These are phyloP conservation scores for Melanostoma mellinum DNA, from an alignment of 2,888 invertebrate species.

Conservation along the genomic window DNA sequence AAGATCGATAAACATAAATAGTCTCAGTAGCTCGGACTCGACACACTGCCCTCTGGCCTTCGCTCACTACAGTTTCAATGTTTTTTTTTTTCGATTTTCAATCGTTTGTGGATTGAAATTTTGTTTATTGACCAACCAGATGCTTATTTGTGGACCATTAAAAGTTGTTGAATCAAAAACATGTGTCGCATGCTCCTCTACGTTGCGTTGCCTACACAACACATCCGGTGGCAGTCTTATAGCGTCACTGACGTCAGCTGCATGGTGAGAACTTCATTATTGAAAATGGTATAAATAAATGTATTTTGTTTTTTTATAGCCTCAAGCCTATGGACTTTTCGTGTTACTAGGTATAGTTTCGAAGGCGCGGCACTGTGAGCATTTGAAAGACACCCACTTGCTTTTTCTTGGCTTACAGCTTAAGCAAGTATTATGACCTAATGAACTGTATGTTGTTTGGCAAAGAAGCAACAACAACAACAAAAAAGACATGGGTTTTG, in stretches of 20 bases:
- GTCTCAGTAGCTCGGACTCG: not conserved
- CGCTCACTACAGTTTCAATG: too few species aligned
- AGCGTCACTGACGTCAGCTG: slow-evolving; percentile 3
- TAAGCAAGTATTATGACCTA: slow-evolving; percentile 28
- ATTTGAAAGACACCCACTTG: slow-evolving; percentile 17
- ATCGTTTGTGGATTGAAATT: slow-evolving; percentile 24
- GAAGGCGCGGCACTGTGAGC: slow-evolving; percentile 20
- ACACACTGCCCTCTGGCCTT: too few species aligned
- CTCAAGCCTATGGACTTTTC: not conserved
- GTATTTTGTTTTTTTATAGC: slow-evolving; percentile 4
- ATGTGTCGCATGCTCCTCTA: slow-evolving; percentile 31
- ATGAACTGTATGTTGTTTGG: slow-evolving; percentile 16
- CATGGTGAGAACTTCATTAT: not conserved
- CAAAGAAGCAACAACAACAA: not conserved
- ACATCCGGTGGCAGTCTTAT: slow-evolving; percentile 6
- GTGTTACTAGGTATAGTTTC: not conserved
- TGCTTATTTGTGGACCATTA: slow-evolving; percentile 58
- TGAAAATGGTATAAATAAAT: slow-evolving; percentile 7
- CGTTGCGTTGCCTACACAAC: too few species aligned
- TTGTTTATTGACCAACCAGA: slow-evolving; percentile 53
- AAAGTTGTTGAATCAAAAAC: slow-evolving; percentile 50
- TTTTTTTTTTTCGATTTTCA: not conserved
- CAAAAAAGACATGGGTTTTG: slow-evolving; percentile 3
- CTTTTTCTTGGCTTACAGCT: slow-evolving; percentile 5
- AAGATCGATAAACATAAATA: slow-evolving; percentile 3